Base-by-base conservation (phyloP, 2,797 vertebrate genomes). In the Sparus aurata region DNA sequence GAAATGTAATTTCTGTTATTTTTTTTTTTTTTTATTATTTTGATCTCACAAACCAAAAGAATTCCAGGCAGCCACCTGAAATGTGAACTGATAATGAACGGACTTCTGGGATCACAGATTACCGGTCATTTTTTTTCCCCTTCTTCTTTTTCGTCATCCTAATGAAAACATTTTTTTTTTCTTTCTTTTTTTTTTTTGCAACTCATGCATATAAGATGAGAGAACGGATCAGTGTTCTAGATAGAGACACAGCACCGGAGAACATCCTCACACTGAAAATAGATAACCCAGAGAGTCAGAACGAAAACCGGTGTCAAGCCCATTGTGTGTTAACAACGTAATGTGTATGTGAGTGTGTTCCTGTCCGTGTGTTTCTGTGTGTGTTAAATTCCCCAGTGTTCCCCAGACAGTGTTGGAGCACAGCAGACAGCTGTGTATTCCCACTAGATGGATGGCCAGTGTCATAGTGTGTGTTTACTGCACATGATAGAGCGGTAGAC, bases 381-480 rank as follows among this genome's bases (percentile, higher is more conserved):
- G 46, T 57, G 77, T 82, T 71, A 79, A 85, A 91, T 90, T 86
- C 87, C 84, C 82, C 71, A 64, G 81, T 89, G 87, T 83, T 89
- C 75, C 85, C 73, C 80, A 77, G 85, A 87, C 83, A 73, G 85
- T 78, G 86, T 83, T 87, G 75, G 84, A 85, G 82, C 86, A 82
- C 79, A 65, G 73, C 72, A 85, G 90, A 91, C 91, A 90, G 88
- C 86, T 89, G 88, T 90, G 81, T 88, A 87, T 89, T 91, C 84
- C 79, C 85, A 66, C 77, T 84, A 89, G 93, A 94, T 92, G 91
- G 92, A 93, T 93, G 91, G 91, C 91, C 83, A 81, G 88, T 94
- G 93, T 94, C 93, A 93, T 89, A 79, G 90, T 91, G 93, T 94
- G 94, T 94, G 94, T 94, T 94, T 93, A 93, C 91, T 73, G 93